Evolutionary conservation across 2,797 vertebrate species (phyloP).

Genomic region (Lithobates pipiens): DNA sequence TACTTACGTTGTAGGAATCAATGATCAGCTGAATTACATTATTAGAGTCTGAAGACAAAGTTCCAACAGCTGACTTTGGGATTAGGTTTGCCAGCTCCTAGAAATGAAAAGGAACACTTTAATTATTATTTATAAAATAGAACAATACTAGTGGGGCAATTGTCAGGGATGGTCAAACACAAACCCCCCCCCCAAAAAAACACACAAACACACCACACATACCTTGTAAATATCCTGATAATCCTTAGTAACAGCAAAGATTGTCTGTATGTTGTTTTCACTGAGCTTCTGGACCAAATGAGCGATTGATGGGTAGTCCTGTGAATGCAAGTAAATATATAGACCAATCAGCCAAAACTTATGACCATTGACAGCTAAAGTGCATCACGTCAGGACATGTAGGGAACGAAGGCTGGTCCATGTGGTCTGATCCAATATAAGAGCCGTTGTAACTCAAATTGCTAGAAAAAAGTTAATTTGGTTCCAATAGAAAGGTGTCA

Average conservation of each 20-base stretch:
- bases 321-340: constrained; percentile 15
- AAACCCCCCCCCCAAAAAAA: too few species aligned
- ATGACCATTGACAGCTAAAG: too few species aligned
- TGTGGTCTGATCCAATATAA: too few species aligned
- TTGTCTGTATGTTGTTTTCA: constrained; percentile 98
- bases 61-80: constrained; percentile 97
- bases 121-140: background rate
- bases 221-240: constrained; percentile 97
- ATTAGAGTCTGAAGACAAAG: constrained; percentile 93
- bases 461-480: too few species aligned
- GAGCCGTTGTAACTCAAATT: too few species aligned
- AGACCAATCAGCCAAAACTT: too few species aligned
- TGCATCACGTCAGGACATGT: too few species aligned
- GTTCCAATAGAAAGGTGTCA: too few species aligned
- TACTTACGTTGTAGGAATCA: constrained; percentile 95
- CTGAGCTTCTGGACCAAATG: constrained; percentile 98
- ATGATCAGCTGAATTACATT: constrained; percentile 98
- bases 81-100: constrained; percentile 97
- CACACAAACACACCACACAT: background rate
- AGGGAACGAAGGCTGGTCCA: too few species aligned
- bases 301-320: constrained; percentile 99
- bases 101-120: constrained; percentile 28
- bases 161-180: background rate
- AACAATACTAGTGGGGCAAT: background rate
- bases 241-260: constrained; percentile 96